These are phyloP conservation scores for Micrasema minimum DNA, from an alignment of 1,140 invertebrate species.

Conservation along the genomic window DNA sequence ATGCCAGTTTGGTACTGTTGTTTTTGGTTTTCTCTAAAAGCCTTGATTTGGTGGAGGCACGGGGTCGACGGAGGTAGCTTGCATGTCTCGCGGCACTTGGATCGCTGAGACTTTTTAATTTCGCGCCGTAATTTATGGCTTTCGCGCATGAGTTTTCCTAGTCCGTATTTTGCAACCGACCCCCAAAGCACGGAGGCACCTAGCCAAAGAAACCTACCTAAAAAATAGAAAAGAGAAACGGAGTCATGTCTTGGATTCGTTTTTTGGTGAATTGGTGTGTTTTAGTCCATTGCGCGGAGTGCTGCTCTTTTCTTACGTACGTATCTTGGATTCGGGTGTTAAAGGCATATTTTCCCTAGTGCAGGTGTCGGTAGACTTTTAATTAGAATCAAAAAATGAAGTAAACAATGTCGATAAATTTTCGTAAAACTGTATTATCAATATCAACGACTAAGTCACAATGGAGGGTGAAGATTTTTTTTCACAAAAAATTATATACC, in stretches of 20 bases:
- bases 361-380: no score
- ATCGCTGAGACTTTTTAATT: slow-evolving; percentile 52
- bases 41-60: neutral
- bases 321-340: neutral
- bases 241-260: no score
- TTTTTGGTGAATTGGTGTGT: neutral
- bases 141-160: slow-evolving; percentile 36
- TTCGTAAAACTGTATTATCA: no score
- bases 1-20: no score
- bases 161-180: neutral
- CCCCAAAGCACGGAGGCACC: neutral
- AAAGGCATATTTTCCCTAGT: slow-evolving; percentile 3
- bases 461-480: no score
- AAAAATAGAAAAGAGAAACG: no score
- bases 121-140: slow-evolving; percentile 49
- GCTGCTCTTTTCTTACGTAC: neutral
- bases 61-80: slow-evolving; percentile 26
- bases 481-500: no score
- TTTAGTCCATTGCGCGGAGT: neutral
- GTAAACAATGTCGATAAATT: no score
- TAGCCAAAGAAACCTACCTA: slow-evolving; percentile 6
- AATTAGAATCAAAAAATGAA: no score
- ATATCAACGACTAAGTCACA: no score
- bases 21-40: no score
- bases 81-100: slow-evolving; percentile 49